A percentile compares a stretch with the other conserved stretches of the same genome.
Evolutionary conservation across 1,140 invertebrate species (phyloP).

Genomic region (Bombus superbus): DNA sequence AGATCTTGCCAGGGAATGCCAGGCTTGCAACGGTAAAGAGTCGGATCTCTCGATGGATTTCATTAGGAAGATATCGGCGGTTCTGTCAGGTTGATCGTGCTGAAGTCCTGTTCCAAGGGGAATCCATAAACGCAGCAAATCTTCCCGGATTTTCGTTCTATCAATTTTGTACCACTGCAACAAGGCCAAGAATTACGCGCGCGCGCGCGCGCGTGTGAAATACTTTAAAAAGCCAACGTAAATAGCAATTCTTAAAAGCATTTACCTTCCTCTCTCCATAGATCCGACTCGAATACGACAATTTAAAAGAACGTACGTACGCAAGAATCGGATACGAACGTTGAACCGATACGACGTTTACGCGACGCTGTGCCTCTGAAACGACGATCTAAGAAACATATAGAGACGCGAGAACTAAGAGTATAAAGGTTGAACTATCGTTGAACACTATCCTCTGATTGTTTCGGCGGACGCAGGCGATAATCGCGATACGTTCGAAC

Average conservation of each 20-base stretch:
- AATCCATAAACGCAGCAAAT: constrained; percentile 82
- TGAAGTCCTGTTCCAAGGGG: constrained; percentile 77
- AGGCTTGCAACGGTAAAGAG: constrained; percentile 86
- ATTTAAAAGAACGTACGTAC: too few relatives aligned
- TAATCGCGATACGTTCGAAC: background rate
- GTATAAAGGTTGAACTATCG: too few relatives aligned
- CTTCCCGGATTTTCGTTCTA: constrained; percentile 76
- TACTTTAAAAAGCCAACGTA: background rate
- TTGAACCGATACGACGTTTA: too few relatives aligned
- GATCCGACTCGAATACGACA: too few relatives aligned
- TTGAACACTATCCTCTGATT: too few relatives aligned
- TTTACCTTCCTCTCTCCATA: too few relatives aligned
- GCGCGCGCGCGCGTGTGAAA: background rate
- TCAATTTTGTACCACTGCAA: constrained; percentile 84
- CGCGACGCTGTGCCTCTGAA: too few relatives aligned
- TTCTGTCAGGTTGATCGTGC: constrained; percentile 83
- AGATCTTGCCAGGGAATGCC: constrained; percentile 85
- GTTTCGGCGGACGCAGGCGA: background rate
- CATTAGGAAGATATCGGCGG: constrained; percentile 86
- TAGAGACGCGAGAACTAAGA: too few relatives aligned
- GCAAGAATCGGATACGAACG: too few relatives aligned
- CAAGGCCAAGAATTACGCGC: background rate
- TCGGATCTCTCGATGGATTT: constrained; percentile 86
- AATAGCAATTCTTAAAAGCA: too few relatives aligned
- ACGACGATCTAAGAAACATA: too few relatives aligned